A percentile compares a stretch with the other conserved stretches of the same genome.
These are phyloP conservation scores for Mareca strepera DNA, from an alignment of 2,797 vertebrate species.

Conservation along the genomic window DNA sequence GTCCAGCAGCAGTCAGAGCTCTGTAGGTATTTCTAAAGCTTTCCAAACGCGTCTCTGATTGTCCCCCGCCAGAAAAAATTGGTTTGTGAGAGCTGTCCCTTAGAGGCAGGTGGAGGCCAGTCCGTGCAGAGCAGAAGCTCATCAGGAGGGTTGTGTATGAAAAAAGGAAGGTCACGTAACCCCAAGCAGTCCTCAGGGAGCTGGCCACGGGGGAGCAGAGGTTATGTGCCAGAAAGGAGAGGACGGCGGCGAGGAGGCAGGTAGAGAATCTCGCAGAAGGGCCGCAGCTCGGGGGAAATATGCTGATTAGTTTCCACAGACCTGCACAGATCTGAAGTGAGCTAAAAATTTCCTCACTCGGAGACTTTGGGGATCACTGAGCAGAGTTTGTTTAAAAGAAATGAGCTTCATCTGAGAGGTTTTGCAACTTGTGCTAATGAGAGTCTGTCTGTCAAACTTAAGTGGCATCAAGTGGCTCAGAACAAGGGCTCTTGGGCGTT, in stretches of 20 bases:
- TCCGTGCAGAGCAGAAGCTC: neutral
- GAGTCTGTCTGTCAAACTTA: slow-evolving; percentile 83
- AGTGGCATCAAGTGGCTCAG: slow-evolving; percentile 81
- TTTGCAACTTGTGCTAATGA: slow-evolving; percentile 79
- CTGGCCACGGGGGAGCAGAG: neutral
- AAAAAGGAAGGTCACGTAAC: neutral
- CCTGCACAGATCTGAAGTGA: slow-evolving; percentile 17
- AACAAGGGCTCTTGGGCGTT: slow-evolving; percentile 81
- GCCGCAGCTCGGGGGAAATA: neutral
- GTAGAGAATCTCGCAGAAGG: slow-evolving; percentile 10
- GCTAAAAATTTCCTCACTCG: slow-evolving; percentile 47
- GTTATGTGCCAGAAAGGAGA: neutral
- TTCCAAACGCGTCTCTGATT: neutral
- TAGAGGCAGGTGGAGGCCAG: neutral
- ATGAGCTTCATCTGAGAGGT: slow-evolving; percentile 75
- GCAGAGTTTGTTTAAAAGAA: slow-evolving; percentile 79
- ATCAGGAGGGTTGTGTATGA: neutral
- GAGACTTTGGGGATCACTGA: slow-evolving; percentile 71
- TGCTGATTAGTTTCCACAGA: slow-evolving; percentile 46
- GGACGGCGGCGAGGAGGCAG: neutral
- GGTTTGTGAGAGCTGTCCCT: neutral
- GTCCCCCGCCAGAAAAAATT: neutral
- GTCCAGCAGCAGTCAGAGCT: neutral
- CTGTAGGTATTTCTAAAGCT: neutral
- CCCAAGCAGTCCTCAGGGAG: neutral